Evolutionary conservation across 2,888 invertebrate species (phyloP).

Genomic region (Nomada ruficornis): DNA sequence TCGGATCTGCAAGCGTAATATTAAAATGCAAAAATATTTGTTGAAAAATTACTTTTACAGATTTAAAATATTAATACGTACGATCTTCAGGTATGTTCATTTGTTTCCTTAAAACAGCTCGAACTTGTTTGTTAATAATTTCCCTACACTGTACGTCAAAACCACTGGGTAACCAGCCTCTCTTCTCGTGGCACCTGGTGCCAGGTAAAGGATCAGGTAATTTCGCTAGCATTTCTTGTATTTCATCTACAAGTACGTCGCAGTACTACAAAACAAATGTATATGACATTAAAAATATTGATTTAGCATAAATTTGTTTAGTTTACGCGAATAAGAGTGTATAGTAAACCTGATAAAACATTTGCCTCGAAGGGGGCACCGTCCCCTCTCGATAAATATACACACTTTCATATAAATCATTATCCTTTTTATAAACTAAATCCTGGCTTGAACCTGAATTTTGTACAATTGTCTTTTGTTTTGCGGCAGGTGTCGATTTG

Average conservation of each 20-base stretch:
- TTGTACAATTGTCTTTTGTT: slow-evolving; percentile 82
- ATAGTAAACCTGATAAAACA: slow-evolving; percentile 92
- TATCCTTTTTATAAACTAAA: slow-evolving; percentile 73
- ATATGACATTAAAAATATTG: not conserved
- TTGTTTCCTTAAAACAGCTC: slow-evolving; percentile 84
- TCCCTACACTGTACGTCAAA: slow-evolving; percentile 90
- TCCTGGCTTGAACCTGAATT: slow-evolving; percentile 78
- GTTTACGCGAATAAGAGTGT: no score
- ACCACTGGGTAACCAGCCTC: slow-evolving; percentile 91
- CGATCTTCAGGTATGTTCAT: slow-evolving; percentile 82
- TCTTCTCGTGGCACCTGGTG: slow-evolving; percentile 89
- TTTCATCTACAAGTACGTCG: slow-evolving; percentile 91
- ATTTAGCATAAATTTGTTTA: no score
- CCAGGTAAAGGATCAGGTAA: slow-evolving; percentile 87
- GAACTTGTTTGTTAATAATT: slow-evolving; percentile 89
- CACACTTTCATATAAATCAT: slow-evolving; percentile 84
- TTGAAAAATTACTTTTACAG: not conserved
- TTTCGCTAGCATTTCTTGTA: slow-evolving; percentile 90
- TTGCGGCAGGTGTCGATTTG: slow-evolving; percentile 83
- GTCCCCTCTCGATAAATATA: slow-evolving; percentile 89
- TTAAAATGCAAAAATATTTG: not conserved
- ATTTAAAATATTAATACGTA: slow-evolving; percentile 63
- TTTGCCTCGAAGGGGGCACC: slow-evolving; percentile 93
- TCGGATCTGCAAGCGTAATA: slow-evolving; percentile 76
- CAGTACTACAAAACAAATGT: slow-evolving; percentile 87